Evolutionary conservation across 2,888 invertebrate genomes (phyloP), one percentile per base, ranked within the genome.

Genomic region (Xestoiulus laeticollis): DNA sequence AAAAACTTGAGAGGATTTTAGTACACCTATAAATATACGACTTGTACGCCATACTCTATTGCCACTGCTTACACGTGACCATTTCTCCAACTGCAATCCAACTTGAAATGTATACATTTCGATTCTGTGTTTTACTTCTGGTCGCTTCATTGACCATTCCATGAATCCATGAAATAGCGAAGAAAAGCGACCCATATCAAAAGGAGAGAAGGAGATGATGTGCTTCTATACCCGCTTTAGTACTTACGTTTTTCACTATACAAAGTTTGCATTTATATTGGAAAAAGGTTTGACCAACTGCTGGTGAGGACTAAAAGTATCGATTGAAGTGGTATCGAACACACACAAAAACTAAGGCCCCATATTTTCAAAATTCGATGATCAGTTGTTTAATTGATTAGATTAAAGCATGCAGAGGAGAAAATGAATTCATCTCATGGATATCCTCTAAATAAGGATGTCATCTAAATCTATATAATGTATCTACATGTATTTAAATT

Each of bases 61-160:
- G 68, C 68, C 26, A 26, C 68, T 68, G 68, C 26, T 68, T 68
- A 68, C 68, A 68, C 68, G 68, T 68, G 68, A 22, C 10, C 68
- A 68, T 68, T 68, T 68, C 68, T 68, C 68, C 68, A 68, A 68
- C 68, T 68, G 68, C 68, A 68, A 68, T 68, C 68, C 68, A 68
- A 68, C 68, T 68, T 26, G 68, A 68, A 68, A 68, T 68, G 68
- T 68, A 68, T 68, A 68, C 68, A 68, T 68, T 68, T 68, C 68
- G 68, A 68, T 84, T 84, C 43, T 84, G 38, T 84, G 84, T 84
- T 84, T 84, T 43, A 84, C 84, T 84, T 84, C 84, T 84, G 43
- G 84, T 84, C 84, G 84, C 84, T 38, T 84, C 84, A 84, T 84
- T 84, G 84, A 84, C 84, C 84, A 84, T 84, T 84, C 84, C 84